Base-by-base conservation (phyloP, 2,797 vertebrate genomes). In the Telmatherina bonti region DNA sequence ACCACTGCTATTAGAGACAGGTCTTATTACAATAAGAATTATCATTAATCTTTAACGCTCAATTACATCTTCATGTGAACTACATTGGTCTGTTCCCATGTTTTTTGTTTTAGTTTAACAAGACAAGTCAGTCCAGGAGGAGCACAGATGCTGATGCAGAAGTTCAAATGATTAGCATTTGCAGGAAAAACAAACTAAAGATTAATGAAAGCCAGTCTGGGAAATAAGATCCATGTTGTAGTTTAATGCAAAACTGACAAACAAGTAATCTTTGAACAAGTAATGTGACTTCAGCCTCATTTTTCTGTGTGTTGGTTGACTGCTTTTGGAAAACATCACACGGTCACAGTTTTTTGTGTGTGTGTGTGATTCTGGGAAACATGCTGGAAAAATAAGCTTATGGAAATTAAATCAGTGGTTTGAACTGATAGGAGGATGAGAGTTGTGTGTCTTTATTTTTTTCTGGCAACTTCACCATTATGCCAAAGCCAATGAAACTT, bases 51-150 rank as follows among this genome's bases (percentile, higher is more conserved):
- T 82, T 82, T 72, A 85, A 76, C 56, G 24, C 18, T 75, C 47
- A 62, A 80, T 85, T 89, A 79, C 81, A 88, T 86, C 82, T 69
- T 79, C 62, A 72, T 70, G 29, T 49, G 30, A 68, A 64, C 53
- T 79, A 77, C 52, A 68, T 60, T 20, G 53, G 7, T 10, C 15
- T 68, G 76, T 87, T 82, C 31, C n/a, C 41, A 35, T 38, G 10
- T 13, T 63, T 72, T 76, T 45, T 3, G 20, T 41, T 13, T 47
- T 10, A 16, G 0, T 60, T 68, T 49, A n/a, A 24, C 66, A 73
- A 55, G 52, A 60, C n/a, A 24, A 49, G 12, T 26, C 53, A 24
- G 52, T 26, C 70, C n/a, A 55, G 41, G 20, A 52, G 38, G 62
- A 53, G 49, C n/a, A 27, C 22, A 67, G 12, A 67, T 27, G 53